Evolutionary conservation across 2,113 vertebrate genomes (phyloP), one percentile per base, ranked within the genome.

Genomic region (Misgurnus anguillicaudatus): DNA sequence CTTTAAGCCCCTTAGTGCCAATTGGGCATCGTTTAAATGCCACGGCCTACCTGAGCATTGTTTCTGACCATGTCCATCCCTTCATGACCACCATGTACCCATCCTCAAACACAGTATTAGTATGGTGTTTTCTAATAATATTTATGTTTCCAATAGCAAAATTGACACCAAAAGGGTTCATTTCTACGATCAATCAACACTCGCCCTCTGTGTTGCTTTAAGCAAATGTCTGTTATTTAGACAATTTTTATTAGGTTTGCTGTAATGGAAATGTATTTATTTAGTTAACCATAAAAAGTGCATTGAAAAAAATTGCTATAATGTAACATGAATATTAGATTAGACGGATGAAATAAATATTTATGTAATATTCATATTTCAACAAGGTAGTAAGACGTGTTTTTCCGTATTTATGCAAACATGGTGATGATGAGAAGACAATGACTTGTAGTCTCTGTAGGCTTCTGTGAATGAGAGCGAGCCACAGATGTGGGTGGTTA

Each of bases 401-500:
- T 67, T 38, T 47, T 62, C 4, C 7, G 1, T 21, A 17, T 51
- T 16, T 6, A 24, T 62, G 31, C 13, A 57, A 72, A 41, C 38
- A 42, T 62, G 71, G 16, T 47, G 57, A 62, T 62, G 41, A 47
- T 13, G 36, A 58, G 38, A 42, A 17, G 24, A 45, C 16, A 19
- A 36, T 55, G n/a, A 21, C 21, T 60, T 63, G 31, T 60, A 31
- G 8, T 64, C 41, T 51, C 14, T 36, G 47, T 76, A 64, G 64
- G 57, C 36, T 64, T 42, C n/a, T n/a, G 13, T 68, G 70, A 61
- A 64, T 67, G 51, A 63, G 60, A 76, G 62, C 36, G 51, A 83
- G 69, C 42, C n/a, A 38, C 65, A 67, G 53, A 78, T 79, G 83
- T 78, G 75, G 75, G 75, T 57, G 81, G 78, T 61, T 39, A 69